phyloP scores from a whole-genome alignment of 2,888 invertebrate species.

The Ellobium chinense region DNA sequence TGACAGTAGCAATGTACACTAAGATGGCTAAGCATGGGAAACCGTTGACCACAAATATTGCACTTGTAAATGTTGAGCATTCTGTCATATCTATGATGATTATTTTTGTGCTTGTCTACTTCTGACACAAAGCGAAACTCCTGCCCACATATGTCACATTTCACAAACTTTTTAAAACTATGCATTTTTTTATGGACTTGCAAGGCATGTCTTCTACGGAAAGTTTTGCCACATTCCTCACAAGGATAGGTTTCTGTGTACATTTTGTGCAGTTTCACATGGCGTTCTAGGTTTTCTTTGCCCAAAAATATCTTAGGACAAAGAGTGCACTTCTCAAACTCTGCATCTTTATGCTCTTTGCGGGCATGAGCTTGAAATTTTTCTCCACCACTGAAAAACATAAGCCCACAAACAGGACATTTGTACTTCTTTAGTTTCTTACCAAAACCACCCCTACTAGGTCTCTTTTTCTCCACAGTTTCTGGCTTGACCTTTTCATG shows the following conservation, averaged over 20 bases:
- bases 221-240: slow-evolving; percentile 50
- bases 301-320: slow-evolving; percentile 46
- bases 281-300: slow-evolving; percentile 43
- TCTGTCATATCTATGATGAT: slow-evolving; percentile 46
- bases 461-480: neutral
- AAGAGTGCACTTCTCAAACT: slow-evolving; percentile 41
- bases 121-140: slow-evolving; percentile 52
- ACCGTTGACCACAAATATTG: slow-evolving; percentile 47
- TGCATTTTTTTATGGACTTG: slow-evolving; percentile 51
- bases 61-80: slow-evolving; percentile 46
- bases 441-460: neutral
- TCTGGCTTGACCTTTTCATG: neutral
- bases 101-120: slow-evolving; percentile 52
- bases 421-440: slow-evolving; percentile 28
- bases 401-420: slow-evolving; percentile 47
- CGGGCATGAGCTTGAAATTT: slow-evolving; percentile 48
- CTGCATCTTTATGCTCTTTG: slow-evolving; percentile 42
- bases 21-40: slow-evolving; percentile 49
- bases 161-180: slow-evolving; percentile 51
- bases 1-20: slow-evolving; percentile 50
- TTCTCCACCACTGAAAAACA: slow-evolving; percentile 39
- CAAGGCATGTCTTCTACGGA: slow-evolving; percentile 48
- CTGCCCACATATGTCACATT: slow-evolving; percentile 52
- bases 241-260: slow-evolving; percentile 43
- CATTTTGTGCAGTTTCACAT: slow-evolving; percentile 39